A percentile compares a stretch with the other conserved stretches of the same genome.
Evolutionary conservation across 2,888 invertebrate genomes (phyloP).

Genomic region (Drosophila quinaria): DNA sequence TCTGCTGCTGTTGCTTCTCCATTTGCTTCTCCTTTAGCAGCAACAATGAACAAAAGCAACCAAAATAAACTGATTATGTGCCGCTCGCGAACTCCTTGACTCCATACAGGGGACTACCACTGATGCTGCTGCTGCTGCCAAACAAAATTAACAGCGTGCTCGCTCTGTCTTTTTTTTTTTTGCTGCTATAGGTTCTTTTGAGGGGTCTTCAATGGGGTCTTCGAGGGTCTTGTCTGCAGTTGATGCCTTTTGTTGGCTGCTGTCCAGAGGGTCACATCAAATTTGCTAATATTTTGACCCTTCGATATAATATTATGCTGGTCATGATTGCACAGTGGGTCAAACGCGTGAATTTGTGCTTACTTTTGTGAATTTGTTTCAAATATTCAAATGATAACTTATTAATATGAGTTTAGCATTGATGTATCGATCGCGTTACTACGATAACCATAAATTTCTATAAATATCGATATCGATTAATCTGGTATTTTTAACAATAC

Average conservation of each 20-base stretch:
- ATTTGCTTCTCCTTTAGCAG: constrained; percentile 17
- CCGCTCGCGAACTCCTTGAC: constrained; percentile 48
- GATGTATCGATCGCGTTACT: background rate
- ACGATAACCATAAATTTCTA: background rate
- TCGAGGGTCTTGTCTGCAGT: constrained; percentile 19
- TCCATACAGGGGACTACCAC: constrained; percentile 3
- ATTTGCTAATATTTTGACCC: constrained; percentile 80
- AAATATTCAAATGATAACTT: background rate
- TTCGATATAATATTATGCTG: constrained; percentile 57
- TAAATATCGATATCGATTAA: background rate
- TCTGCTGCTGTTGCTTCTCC: constrained; percentile 42
- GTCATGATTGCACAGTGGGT: constrained; percentile 62
- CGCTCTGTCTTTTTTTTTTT: constrained; percentile 2
- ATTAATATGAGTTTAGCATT: background rate
- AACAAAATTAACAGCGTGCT: constrained; percentile 68
- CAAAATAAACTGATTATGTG: constrained; percentile 81
- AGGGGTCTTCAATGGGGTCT: constrained; percentile 21
- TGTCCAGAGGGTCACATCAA: constrained; percentile 69
- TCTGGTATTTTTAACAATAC: background rate
- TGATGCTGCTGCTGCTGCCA: constrained; percentile 28
- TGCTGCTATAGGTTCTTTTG: constrained; percentile 10
- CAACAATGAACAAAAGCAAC: constrained; percentile 46
- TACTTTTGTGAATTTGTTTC: background rate
- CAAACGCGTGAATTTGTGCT: background rate
- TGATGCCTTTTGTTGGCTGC: constrained; percentile 34